Evolutionary conservation across 2,888 invertebrate genomes (phyloP).

Genomic region (Acronicta psi): DNA sequence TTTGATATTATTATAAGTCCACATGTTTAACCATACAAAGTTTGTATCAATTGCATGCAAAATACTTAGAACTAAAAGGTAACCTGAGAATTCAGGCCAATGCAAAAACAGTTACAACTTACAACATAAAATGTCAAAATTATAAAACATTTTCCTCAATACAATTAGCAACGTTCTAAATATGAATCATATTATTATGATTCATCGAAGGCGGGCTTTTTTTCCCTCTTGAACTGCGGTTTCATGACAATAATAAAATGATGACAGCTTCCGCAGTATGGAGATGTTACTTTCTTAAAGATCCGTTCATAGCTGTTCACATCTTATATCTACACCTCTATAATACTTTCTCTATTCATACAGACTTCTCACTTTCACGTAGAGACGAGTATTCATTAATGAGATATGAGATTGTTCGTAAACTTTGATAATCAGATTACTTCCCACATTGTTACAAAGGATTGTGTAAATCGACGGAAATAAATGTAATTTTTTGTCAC

Average conservation of each 20-base stretch:
- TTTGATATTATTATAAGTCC: too few relatives aligned
- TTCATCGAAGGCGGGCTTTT: too few relatives aligned
- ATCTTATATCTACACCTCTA: constrained; percentile 52
- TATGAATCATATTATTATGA: too few relatives aligned
- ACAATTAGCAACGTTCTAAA: too few relatives aligned
- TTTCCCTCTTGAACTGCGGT: not conserved
- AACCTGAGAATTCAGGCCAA: too few relatives aligned
- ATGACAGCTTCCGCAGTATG: constrained; percentile 60
- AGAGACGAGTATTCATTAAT: constrained; percentile 70
- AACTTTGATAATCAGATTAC: constrained; percentile 72
- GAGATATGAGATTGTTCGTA: constrained; percentile 75
- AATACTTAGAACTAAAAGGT: too few relatives aligned
- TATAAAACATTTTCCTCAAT: too few relatives aligned
- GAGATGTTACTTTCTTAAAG: constrained; percentile 75
- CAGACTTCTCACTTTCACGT: constrained; percentile 81
- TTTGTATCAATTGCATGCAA: too few relatives aligned
- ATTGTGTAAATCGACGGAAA: constrained; percentile 70
- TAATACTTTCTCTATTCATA: constrained; percentile 85
- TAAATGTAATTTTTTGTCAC: constrained; percentile 50
- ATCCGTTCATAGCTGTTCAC: constrained; percentile 67
- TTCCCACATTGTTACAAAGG: constrained; percentile 68
- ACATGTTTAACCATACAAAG: too few relatives aligned
- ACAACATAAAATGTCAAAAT: too few relatives aligned
- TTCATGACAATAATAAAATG: constrained; percentile 39
- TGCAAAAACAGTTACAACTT: too few relatives aligned